Conservation (phyloP, 2,113 vertebrate species). For the Pachypanchax playfairii region DNA sequence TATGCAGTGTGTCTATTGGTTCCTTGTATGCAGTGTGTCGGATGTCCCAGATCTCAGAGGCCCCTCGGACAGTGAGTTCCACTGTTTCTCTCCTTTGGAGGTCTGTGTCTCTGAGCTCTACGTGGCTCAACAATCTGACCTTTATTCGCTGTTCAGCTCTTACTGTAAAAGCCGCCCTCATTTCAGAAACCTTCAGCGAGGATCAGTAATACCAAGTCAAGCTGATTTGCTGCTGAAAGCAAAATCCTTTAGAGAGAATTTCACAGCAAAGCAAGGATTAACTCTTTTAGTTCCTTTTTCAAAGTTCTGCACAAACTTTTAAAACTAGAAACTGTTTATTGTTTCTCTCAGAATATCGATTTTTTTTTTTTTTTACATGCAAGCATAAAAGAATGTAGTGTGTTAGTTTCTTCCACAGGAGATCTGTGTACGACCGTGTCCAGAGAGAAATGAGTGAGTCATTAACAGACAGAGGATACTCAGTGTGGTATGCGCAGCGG, state of each 20-base stretch:
- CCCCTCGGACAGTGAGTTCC: slow-evolving; percentile 58
- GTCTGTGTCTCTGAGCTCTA: slow-evolving; percentile 50
- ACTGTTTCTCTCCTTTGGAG: slow-evolving; percentile 67
- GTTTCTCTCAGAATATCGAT: too few species aligned
- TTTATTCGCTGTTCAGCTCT: slow-evolving; percentile 50
- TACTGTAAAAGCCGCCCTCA: slow-evolving; percentile 47
- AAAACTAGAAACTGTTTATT: slow-evolving; percentile 4
- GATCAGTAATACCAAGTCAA: slow-evolving; percentile 29
- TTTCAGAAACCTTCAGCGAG: slow-evolving; percentile 33
- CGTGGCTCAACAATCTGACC: slow-evolving; percentile 60
- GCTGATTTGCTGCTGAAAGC: slow-evolving; percentile 22
- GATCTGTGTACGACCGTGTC: too few species aligned
- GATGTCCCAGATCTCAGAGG: slow-evolving; percentile 42
- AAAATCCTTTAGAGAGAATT: slow-evolving; percentile 41
- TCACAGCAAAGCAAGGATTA: neutral
- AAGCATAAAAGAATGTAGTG: too few species aligned
- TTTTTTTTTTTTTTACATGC: too few species aligned
- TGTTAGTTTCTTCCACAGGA: slow-evolving; percentile 52
- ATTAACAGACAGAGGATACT: slow-evolving; percentile 68
- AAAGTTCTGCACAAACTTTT: neutral
- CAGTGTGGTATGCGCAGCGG: slow-evolving; percentile 63
- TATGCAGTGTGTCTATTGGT: slow-evolving; percentile 30
- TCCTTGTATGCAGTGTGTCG: slow-evolving; percentile 51
- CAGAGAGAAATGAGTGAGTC: slow-evolving; percentile 54
- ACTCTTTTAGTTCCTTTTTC: too few species aligned